Evolutionary conservation across 2,888 invertebrate species (phyloP), one percentile per base, ranked within the genome.

Genomic region (Spialia ferax): DNA sequence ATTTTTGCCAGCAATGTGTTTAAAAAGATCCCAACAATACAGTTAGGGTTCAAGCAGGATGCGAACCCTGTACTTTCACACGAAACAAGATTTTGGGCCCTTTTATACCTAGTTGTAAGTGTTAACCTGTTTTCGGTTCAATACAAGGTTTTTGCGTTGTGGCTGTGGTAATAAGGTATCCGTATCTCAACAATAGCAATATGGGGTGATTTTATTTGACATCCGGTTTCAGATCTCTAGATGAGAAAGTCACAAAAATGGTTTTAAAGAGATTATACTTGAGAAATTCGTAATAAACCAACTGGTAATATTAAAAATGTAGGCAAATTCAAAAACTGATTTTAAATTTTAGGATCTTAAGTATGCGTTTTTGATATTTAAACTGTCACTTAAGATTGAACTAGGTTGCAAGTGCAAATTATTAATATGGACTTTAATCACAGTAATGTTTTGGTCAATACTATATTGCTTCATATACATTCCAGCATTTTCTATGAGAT

Each of bases 101-200:
- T 77, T 77, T 74, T 66, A 66, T 76, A 78, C 71, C 59, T 79
- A 80, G 79, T 57, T 56, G 22, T 83, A 83, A 83, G 82, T 79
- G 81, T 83, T 83, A 73, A 59, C 71, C 54, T 76, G 76, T 79
- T 80, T 77, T 77, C 70, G 59, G 60, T 66, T 66, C 42, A 29
- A 60, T 52, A 38, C 54, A 60, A 42, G 8, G 20, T 65, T 71
- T 71, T 71, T 71, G 64, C 66, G 69, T 69, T 74, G 71, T 70
- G 73, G 69, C 69, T 76, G 73, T 69, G 68, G 71, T 71, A 67
- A 60, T 71, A 20, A 15, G 2, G 1, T 18, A 54, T 22, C 50
- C 50, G 22, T 5, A 22, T 6, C n/a, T 20, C 6, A 11, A 22
- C 5, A 13, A 23, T 13, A 23, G 50, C 10, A 5, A 7, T 50